Percentiles rank a stretch among this genome's conserved stretches.
Conservation (phyloP, 2,797 vertebrate species). For the Argentina silus region DNA sequence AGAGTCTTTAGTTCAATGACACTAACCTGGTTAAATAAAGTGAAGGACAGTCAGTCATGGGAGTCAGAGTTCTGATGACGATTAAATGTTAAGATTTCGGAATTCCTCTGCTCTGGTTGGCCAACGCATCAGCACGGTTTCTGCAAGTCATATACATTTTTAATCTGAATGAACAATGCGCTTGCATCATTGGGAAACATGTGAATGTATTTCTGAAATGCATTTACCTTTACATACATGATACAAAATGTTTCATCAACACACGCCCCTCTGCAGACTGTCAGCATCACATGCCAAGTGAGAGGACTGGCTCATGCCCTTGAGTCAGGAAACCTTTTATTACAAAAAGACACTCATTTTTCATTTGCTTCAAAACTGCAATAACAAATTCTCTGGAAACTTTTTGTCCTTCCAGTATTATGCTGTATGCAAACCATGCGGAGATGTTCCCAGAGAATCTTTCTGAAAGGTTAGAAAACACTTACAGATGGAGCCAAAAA, state of each 20-base stretch:
- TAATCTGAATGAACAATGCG: constrained; percentile 60
- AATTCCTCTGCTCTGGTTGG: not conserved
- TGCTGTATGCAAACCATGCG: no score
- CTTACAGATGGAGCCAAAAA: no score
- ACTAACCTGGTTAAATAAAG: no score
- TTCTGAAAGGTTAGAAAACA: no score
- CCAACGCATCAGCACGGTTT: not conserved
- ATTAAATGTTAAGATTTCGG: not conserved
- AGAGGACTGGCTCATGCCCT: not conserved
- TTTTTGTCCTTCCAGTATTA: no score
- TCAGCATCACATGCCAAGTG: not conserved
- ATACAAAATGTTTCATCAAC: constrained; percentile 40
- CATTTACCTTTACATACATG: constrained; percentile 60
- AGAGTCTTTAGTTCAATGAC: no score
- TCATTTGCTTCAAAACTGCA: no score
- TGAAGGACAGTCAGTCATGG: no score
- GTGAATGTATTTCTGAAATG: constrained; percentile 54
- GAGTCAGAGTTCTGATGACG: not conserved
- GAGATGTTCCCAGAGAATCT: no score
- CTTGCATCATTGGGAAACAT: constrained; percentile 50
- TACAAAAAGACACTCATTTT: no score
- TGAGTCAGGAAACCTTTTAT: not conserved
- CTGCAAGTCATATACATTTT: constrained; percentile 4
- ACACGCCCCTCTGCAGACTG: not conserved
- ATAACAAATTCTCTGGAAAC: no score